Conservation (phyloP, 2,888 invertebrate species). For the Campoplex nolae region DNA sequence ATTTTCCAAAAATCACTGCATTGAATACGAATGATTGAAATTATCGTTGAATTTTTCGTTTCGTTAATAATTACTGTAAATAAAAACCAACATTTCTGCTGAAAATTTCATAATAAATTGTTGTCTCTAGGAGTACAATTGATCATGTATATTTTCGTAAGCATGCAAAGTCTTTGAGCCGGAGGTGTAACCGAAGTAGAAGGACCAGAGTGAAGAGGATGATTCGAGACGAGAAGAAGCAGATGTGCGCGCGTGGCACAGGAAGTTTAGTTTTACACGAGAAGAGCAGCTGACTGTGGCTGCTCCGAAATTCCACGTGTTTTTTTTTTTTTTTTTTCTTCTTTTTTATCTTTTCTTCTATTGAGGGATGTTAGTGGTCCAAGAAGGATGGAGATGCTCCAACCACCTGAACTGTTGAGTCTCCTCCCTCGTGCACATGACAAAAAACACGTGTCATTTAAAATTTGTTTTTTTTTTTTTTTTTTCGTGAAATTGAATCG, state of each 20-base stretch:
- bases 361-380: conserved; percentile 5
- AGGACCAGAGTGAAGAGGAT: conserved; percentile 36
- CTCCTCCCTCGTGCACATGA: conserved; percentile 20
- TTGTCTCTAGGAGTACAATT: background rate
- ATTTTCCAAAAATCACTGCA: no score
- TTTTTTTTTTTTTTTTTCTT: conserved; percentile 9
- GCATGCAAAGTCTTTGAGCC: background rate
- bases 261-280: conserved; percentile 81
- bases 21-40: background rate
- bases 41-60: background rate
- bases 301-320: conserved; percentile 61
- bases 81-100: no score
- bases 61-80: no score
- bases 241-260: conserved; percentile 81
- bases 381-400: conserved; percentile 65
- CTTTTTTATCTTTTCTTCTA: background rate
- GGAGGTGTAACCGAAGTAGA: conserved; percentile 16
- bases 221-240: conserved; percentile 71
- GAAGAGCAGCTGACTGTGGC: conserved; percentile 78
- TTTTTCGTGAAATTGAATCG: background rate
- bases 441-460: conserved; percentile 44
- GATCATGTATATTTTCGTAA: background rate
- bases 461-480: background rate
- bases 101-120: background rate
- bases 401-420: conserved; percentile 38